Conservation (phyloP, 2,113 vertebrate species). For the Psilopogon haemacephalus region DNA sequence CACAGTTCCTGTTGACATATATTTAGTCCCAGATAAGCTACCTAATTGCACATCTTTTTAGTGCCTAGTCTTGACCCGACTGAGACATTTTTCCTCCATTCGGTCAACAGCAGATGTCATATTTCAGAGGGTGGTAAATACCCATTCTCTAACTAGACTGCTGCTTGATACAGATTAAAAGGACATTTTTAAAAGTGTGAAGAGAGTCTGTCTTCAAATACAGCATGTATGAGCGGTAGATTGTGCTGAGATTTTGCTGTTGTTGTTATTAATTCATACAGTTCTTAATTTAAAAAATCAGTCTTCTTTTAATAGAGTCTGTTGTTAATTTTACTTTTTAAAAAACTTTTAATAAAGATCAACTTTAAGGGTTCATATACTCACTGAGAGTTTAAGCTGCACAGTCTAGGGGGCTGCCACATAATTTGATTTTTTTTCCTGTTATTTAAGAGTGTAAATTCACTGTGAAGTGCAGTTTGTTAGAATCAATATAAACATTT, state of each 20-base stretch:
- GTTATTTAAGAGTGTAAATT: neutral
- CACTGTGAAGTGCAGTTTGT: neutral
- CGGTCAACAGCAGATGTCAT: neutral
- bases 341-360: neutral
- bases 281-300: neutral
- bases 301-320: neutral
- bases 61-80: neutral
- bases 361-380: neutral
- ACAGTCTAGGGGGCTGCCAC: neutral
- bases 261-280: neutral
- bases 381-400: neutral
- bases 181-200: neutral
- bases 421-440: neutral
- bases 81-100: neutral
- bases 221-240: neutral
- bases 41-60: neutral
- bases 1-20: neutral
- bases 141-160: neutral
- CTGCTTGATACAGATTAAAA: neutral
- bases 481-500: neutral
- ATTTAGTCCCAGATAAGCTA: neutral
- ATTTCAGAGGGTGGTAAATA: neutral
- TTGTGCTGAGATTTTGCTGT: neutral
- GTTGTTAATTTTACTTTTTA: neutral
- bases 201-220: neutral